These are phyloP conservation scores for Cebus imitator DNA, from an alignment of 2,113 vertebrate genomes.

Conservation along the genomic window DNA sequence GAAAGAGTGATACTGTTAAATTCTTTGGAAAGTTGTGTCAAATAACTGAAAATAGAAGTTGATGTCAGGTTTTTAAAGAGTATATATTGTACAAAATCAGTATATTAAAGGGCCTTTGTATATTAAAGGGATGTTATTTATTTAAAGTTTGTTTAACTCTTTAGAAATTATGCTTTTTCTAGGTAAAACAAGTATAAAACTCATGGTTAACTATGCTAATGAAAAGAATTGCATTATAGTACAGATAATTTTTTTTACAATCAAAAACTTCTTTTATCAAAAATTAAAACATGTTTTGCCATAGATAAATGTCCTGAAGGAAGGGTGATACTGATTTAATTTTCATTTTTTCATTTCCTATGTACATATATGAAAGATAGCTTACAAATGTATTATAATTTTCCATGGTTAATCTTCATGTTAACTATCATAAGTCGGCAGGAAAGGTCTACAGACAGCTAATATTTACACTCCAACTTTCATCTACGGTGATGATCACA, in stretches of 20 bases:
- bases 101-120: not conserved
- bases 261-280: not conserved
- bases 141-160: not conserved
- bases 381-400: not conserved
- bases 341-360: not conserved
- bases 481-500: not conserved
- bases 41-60: not conserved
- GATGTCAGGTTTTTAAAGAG: not conserved
- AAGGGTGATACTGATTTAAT: not conserved
- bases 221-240: not conserved
- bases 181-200: not conserved
- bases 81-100: not conserved
- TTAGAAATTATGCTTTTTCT: not conserved
- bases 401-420: not conserved
- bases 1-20: not conserved
- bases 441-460: not conserved
- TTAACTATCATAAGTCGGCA: not conserved
- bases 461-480: slow-evolving; percentile 33
- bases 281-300: not conserved
- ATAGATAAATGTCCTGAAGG: not conserved
- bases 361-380: not conserved
- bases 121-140: not conserved
- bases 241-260: not conserved
- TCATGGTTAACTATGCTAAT: not conserved
- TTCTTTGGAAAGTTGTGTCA: not conserved